Conservation (phyloP, 2,888 invertebrate genomes). For the Agrochola lychnidis region DNA sequence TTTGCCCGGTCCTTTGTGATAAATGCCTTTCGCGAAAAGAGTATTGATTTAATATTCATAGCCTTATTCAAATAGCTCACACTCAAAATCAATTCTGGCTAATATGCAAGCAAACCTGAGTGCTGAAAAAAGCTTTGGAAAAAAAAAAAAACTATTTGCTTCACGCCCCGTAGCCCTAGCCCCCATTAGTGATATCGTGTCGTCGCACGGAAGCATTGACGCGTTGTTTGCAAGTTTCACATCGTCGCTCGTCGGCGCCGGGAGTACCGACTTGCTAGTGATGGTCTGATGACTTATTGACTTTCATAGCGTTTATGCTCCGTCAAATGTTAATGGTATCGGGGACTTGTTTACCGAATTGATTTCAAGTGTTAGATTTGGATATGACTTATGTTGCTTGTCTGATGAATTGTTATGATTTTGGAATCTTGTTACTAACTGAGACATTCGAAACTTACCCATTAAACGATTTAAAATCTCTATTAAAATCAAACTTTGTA, state of each 20-base stretch:
- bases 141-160: neutral
- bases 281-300: constrained; percentile 35
- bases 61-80: neutral
- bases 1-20: neutral
- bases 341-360: constrained; percentile 14
- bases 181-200: constrained; percentile 20
- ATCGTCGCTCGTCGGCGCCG: constrained; percentile 10
- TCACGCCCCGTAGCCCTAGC: neutral
- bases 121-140: neutral
- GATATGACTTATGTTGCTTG: neutral
- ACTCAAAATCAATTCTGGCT: neutral
- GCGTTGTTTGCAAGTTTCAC: constrained; percentile 35
- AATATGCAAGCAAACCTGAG: too few relatives aligned
- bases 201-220: constrained; percentile 28
- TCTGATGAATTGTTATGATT: neutral
- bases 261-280: constrained; percentile 4
- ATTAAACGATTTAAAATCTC: too few relatives aligned
- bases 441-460: too few relatives aligned
- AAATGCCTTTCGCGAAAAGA: too few relatives aligned
- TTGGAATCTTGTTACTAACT: neutral
- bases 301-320: constrained; percentile 15
- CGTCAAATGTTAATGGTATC: constrained; percentile 5
- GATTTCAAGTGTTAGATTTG: constrained; percentile 10
- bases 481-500: too few relatives aligned
- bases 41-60: too few relatives aligned